Percentiles rank a stretch among this genome's conserved stretches.
phyloP scores from a whole-genome alignment of 1,140 invertebrate species.

The Rhopalosiphum maidis region DNA sequence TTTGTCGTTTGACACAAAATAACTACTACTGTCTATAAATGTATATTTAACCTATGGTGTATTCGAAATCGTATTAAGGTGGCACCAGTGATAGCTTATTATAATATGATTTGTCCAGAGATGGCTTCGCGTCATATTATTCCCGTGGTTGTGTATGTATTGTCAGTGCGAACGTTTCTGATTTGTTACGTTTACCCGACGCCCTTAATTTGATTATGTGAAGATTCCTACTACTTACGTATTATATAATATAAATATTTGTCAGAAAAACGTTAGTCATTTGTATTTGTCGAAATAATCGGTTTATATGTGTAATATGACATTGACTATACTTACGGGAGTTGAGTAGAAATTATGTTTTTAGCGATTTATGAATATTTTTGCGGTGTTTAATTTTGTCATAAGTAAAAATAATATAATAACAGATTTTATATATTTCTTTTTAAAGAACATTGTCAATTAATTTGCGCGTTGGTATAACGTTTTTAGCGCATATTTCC shows the following conservation, averaged over 20 bases:
- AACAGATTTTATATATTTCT: neutral
- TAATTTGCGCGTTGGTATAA: neutral
- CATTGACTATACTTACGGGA: neutral
- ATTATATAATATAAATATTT: neutral
- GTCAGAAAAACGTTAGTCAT: neutral
- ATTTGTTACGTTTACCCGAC: neutral
- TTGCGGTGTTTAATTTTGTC: neutral
- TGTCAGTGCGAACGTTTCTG: neutral
- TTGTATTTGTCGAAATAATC: neutral
- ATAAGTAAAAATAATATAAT: neutral
- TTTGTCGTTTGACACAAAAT: conserved; percentile 13
- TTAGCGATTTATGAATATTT: neutral
- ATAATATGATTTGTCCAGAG: neutral
- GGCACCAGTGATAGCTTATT: neutral
- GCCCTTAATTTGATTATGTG: neutral
- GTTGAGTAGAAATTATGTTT: neutral
- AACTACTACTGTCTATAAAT: conserved; percentile 27
- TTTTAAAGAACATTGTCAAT: neutral
- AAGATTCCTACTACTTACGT: neutral
- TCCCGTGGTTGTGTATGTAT: neutral
- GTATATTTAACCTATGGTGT: neutral
- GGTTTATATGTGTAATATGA: neutral
- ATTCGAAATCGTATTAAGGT: neutral
- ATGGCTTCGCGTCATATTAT: neutral
- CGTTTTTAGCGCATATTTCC: neutral